Evolutionary conservation across 1,140 invertebrate genomes (phyloP).

Genomic region (Hyphantria cunea): DNA sequence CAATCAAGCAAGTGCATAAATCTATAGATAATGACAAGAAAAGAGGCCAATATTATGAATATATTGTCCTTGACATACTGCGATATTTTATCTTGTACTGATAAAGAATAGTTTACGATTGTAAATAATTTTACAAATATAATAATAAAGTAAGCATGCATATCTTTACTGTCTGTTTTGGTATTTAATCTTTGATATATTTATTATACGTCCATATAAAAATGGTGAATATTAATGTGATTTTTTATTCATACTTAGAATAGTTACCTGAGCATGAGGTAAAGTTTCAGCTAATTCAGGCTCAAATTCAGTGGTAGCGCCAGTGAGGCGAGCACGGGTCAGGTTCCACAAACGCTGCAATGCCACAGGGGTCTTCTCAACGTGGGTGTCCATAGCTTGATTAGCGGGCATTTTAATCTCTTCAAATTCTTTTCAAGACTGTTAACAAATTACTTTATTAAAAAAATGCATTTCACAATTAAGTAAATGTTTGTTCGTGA

Average conservation of each 20-base stretch:
- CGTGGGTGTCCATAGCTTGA: conserved; percentile 69
- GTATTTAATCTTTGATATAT: too few relatives aligned
- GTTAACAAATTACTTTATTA: conserved; percentile 5
- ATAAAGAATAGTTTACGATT: not conserved
- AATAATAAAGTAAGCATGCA: not conserved
- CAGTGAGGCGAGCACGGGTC: conserved; percentile 73
- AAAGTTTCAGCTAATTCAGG: conserved; percentile 68
- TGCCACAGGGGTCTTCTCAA: conserved; percentile 70
- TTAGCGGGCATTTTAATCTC: conserved; percentile 69
- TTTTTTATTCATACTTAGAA: too few relatives aligned
- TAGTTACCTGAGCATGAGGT: conserved; percentile 68
- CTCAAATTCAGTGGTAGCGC: conserved; percentile 65
- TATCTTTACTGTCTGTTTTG: not conserved
- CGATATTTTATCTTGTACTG: not conserved
- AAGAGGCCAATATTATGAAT: conserved; percentile 18
- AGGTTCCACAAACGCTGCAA: conserved; percentile 77
- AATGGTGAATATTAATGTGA: too few relatives aligned
- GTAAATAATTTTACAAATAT: not conserved
- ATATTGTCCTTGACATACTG: conserved; percentile 33
- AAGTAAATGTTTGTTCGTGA: too few relatives aligned
- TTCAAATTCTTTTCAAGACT: conserved; percentile 17
- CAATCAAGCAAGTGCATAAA: too few relatives aligned
- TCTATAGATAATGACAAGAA: conserved; percentile 33
- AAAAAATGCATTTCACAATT: too few relatives aligned
- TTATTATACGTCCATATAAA: too few relatives aligned